A percentile compares a stretch with the other conserved stretches of the same genome.
Conservation (phyloP, 2,797 vertebrate species). For the Schizopygopsis pylzovi region DNA sequence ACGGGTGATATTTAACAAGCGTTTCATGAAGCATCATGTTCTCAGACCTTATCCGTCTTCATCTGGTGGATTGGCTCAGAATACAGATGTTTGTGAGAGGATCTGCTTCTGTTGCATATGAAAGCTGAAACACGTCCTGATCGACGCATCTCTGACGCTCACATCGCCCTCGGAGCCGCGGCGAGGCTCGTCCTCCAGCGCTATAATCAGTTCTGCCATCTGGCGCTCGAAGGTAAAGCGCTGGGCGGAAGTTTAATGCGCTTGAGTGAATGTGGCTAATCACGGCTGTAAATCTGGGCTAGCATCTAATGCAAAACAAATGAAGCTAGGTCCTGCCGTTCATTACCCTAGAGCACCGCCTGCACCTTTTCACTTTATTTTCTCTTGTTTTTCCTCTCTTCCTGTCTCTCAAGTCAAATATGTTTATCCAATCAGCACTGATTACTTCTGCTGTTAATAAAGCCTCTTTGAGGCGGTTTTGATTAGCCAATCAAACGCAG, state of each 20-base stretch:
- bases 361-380: neutral
- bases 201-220: slow-evolving; percentile 36
- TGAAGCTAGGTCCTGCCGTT: neutral
- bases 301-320: slow-evolving; percentile 9
- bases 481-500: slow-evolving; percentile 62
- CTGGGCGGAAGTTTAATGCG: neutral
- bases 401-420: neutral
- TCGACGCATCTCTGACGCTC: neutral
- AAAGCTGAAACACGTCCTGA: neutral
- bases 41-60: neutral
- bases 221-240: neutral
- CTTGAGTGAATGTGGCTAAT: slow-evolving; percentile 21
- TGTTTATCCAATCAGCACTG: slow-evolving; percentile 45
- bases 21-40: neutral
- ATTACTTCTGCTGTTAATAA: slow-evolving; percentile 52
- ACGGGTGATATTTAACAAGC: neutral
- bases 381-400: neutral
- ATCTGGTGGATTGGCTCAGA: neutral
- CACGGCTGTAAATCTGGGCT: slow-evolving; percentile 36
- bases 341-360: neutral
- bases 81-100: neutral
- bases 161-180: neutral
- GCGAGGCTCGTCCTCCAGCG: neutral
- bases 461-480: slow-evolving; percentile 45
- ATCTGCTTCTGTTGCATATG: neutral